Conservation (phyloP, 2,888 invertebrate genomes). For the Apantesis nais region DNA sequence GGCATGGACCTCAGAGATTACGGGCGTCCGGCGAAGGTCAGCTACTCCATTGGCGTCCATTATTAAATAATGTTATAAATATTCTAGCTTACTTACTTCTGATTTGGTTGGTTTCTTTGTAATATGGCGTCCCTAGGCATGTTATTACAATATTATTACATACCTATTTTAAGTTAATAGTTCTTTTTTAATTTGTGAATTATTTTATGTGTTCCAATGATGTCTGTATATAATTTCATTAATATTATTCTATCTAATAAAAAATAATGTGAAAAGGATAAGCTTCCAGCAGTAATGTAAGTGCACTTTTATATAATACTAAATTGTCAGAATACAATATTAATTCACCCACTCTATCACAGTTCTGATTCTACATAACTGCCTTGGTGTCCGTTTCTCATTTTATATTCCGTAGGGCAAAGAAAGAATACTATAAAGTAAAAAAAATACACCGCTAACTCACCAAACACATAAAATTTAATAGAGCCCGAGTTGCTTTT, state of each 20-base stretch:
- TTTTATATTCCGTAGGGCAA: too few species aligned
- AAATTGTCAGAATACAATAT: too few species aligned
- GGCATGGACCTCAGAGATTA: slow-evolving; percentile 63
- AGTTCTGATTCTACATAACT: not conserved
- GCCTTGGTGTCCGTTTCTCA: not conserved
- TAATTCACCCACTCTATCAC: not conserved
- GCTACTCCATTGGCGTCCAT: slow-evolving; percentile 43
- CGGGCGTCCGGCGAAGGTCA: slow-evolving; percentile 63
- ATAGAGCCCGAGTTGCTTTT: too few species aligned
- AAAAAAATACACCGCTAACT: not conserved
- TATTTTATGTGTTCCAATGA: too few species aligned
- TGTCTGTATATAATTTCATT: too few species aligned
- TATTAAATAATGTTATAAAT: slow-evolving; percentile 27
- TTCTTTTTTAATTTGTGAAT: not conserved
- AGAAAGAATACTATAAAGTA: not conserved
- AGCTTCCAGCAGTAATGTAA: too few species aligned
- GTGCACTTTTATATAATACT: too few species aligned
- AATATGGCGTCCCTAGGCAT: not conserved
- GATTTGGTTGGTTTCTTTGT: slow-evolving; percentile 10
- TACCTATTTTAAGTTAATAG: not conserved
- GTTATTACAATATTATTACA: not conserved
- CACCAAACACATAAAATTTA: too few species aligned
- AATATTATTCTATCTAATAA: too few species aligned
- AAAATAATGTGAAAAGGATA: too few species aligned
- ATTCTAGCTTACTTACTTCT: slow-evolving; percentile 11